Conservation (phyloP, 92 coral and sea anemone genomes). For the Paragorgia papillata region DNA sequence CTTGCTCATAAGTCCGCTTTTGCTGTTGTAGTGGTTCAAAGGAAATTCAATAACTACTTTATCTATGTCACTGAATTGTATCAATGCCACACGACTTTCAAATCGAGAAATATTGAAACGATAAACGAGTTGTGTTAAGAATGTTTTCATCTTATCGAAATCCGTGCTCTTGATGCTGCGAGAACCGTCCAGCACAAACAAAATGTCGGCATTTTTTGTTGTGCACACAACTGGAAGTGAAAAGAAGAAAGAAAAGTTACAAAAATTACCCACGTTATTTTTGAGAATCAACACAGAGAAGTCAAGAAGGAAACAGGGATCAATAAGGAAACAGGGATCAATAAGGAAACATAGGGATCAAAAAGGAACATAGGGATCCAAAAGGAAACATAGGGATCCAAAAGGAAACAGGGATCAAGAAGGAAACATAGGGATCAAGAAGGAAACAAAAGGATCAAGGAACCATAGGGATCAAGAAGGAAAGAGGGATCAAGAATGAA, state of each 20-base stretch:
- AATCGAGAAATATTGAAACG: constrained; percentile 53
- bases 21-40: neutral
- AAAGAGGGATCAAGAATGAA: too few species aligned
- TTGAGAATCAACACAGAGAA: too few species aligned
- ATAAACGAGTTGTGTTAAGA: constrained; percentile 31
- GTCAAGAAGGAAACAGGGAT: too few species aligned
- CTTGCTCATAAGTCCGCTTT: constrained; percentile 1
- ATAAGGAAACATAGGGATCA: too few species aligned
- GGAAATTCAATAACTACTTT: neutral
- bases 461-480: too few species aligned
- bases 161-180: constrained; percentile 31
- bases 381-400: too few species aligned
- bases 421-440: too few species aligned
- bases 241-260: neutral
- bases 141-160: constrained; percentile 42
- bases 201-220: constrained; percentile 36
- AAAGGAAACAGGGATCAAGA: too few species aligned
- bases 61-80: constrained; percentile 21
- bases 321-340: too few species aligned
- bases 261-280: too few species aligned
- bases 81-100: constrained; percentile 29
- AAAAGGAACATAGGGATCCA: too few species aligned
- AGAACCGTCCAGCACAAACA: constrained; percentile 54
- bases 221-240: constrained; percentile 16
- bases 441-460: too few species aligned